Conservation (phyloP, 2,888 invertebrate genomes). For the Chaitophorus viminalis region DNA sequence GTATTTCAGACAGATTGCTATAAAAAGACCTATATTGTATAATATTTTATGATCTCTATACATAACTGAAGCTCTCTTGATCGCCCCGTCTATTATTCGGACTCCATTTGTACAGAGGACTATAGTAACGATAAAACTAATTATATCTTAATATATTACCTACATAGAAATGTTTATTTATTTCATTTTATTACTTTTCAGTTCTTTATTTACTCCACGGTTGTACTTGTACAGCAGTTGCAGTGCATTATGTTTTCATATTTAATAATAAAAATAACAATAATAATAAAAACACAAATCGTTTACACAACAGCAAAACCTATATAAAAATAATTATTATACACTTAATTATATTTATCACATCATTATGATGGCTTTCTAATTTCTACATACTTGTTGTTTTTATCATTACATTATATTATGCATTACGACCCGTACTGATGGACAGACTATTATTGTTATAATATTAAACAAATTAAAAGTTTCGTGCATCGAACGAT, state of each 20-base stretch:
- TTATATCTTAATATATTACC: neutral
- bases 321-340: neutral
- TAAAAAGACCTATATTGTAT: no score
- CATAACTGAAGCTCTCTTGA: neutral
- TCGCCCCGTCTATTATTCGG: neutral
- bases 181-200: neutral
- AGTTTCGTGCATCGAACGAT: conserved; percentile 9
- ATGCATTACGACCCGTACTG: neutral
- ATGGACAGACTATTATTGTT: neutral
- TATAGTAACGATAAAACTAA: neutral
- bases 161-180: neutral
- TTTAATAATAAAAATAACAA: neutral
- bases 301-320: neutral
- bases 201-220: neutral
- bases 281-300: neutral
- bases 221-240: neutral
- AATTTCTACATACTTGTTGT: neutral
- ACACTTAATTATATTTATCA: neutral
- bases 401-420: neutral
- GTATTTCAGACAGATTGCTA: no score
- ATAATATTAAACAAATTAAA: neutral
- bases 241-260: neutral
- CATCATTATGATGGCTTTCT: conserved; percentile 9
- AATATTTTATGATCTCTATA: no score
- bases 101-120: neutral